Evolutionary conservation across 92 coral and sea anemone genomes (phyloP), one percentile per base, ranked within the genome.

Genomic region (Zoanthus sociatus): DNA sequence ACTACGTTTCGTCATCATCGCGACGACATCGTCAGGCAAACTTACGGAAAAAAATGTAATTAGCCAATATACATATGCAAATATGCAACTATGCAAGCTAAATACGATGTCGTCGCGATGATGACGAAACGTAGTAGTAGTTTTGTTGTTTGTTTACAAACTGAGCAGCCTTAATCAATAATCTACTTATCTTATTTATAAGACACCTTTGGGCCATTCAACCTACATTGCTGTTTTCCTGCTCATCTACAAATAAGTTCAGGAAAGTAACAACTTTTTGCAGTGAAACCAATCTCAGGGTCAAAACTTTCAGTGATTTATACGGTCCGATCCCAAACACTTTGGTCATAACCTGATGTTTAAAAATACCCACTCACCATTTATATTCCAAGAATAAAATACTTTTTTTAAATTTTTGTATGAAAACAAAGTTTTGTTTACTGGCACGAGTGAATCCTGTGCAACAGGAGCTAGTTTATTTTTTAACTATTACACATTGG

Each of bases 401-500:
- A 66, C 32, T 18, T 6, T 66, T 66, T 66, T 66, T 66, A 5
- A 26, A 66, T 66, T 66, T 66, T 66, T 66, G 71, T 66, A 66
- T 15, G 71, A 66, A 66, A 66, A 66, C 71, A 66, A 66, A 66
- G n/a, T 66, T 66, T 66, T 66, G 71, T 66, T 17, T 66, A 66
- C 71, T 15, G 71, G 71, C 71, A 66, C 31, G 71, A 66, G 71
- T 66, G 33, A 66, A 66, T 66, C 71, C 71, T 66, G 71, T 66
- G 71, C 71, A 66, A 66, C 31, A 66, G 71, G 71, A 18, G 5
- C 71, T 17, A 66, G 31, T 66, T 66, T 26, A 26, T 26, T 26
- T 26, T 64, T 16, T 0, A 20, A 64, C 58, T 53, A 56, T 4
- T 56, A 15, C 1, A 9, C 64, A 9, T 56, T 56, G 15, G 64